Base-by-base conservation (phyloP, 2,113 vertebrate genomes). In the Carassius gibelio region DNA sequence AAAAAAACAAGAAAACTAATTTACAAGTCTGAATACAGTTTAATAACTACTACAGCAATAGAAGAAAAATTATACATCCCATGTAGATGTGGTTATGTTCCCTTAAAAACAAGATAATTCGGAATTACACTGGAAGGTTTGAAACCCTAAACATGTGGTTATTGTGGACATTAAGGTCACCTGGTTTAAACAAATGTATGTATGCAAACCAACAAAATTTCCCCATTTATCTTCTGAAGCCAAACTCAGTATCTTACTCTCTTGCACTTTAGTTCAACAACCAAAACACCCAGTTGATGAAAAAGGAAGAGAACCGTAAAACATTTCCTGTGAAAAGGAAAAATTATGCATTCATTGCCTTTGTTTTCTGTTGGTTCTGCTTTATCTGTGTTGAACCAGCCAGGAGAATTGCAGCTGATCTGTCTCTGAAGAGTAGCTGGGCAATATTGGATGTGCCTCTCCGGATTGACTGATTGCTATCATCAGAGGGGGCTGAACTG, bases 351-450 rank as follows among this genome's bases (percentile, higher is more conserved):
- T 91, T 89, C 86, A 87, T 80, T 87, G 85, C 85, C 87, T 76
- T 88, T 86, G 88, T 75, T 81, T 84, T 81, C 75, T 78, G 84
- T 88, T 86, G 64, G 75, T 81, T 91, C 87, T 90, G 88, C 91
- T 92, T 92, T 92, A 88, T 92, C 88, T 90, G 85, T 89, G 84
- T 84, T 84, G 62, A 88, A 84, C 83, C 84, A 89, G 88, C 38
- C 84, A 86, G 66, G 83, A 30, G 83, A 89, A 90, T 26, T 86
- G 81, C 62, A 87, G 84, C 75, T 74, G 36, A 75, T 75, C 64
- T 79, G 75, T 71, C 75, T 57, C 78, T 72, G 59, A 78, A 81
- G 68, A 81, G 38, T 61, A 61, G 42, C 30, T 52, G 64, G 76
- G 72, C 34, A 87, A 55, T 34, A 61, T 81, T 81, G 36, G 50